phyloP scores from a whole-genome alignment of 2,113 vertebrate species.

The Labeo catla region DNA sequence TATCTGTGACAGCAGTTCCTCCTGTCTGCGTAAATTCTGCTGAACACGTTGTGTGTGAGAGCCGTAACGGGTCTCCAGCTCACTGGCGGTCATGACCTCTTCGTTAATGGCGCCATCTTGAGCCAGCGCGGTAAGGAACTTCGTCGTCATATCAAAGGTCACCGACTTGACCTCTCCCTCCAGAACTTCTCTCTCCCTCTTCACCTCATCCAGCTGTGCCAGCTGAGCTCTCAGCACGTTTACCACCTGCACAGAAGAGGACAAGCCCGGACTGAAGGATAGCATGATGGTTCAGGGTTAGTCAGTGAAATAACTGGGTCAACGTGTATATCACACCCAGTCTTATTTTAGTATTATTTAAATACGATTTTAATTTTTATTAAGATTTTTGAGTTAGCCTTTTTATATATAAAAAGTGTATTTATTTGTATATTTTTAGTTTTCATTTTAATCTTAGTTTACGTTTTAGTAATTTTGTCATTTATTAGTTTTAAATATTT shows the following conservation, averaged over 20 bases:
- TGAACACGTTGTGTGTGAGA: constrained; percentile 87
- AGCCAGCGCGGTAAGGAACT: constrained; percentile 89
- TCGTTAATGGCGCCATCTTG: constrained; percentile 95
- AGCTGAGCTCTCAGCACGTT: constrained; percentile 86
- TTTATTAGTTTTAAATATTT: too few relatives aligned
- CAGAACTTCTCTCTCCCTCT: constrained; percentile 88
- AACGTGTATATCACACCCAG: neutral
- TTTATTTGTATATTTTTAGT: neutral
- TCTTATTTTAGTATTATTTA: neutral
- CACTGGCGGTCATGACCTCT: constrained; percentile 86
- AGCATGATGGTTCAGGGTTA: neutral
- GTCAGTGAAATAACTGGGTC: neutral
- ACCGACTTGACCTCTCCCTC: constrained; percentile 91
- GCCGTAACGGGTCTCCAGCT: constrained; percentile 90
- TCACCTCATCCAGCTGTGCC: constrained; percentile 85
- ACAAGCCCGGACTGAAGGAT: neutral
- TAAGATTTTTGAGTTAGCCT: neutral
- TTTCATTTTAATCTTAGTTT: neutral
- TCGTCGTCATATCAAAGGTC: constrained; percentile 92
- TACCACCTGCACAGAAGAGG: constrained; percentile 80
- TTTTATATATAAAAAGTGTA: too few relatives aligned
- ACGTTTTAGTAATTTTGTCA: too few relatives aligned
- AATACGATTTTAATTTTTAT: neutral
- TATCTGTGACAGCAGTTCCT: constrained; percentile 87
- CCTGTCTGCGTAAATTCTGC: constrained; percentile 86